These are phyloP conservation scores for Trachemys scripta DNA, from an alignment of 2,113 vertebrate genomes.

Conservation along the genomic window DNA sequence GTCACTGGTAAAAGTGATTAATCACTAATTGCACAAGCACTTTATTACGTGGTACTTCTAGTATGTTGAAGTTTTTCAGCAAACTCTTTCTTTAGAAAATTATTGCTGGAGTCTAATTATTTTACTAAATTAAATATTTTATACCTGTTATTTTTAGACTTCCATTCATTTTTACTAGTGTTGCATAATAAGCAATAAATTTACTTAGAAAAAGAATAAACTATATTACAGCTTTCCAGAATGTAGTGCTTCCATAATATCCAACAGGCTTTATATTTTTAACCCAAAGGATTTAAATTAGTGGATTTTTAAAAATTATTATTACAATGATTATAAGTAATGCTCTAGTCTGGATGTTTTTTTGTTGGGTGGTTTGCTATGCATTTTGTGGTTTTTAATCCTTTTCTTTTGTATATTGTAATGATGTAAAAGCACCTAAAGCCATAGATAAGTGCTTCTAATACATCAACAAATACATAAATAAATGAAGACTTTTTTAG, in stretches of 20 bases:
- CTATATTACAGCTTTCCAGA: not conserved
- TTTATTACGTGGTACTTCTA: not conserved
- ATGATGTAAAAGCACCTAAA: slow-evolving; percentile 47
- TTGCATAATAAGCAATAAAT: not conserved
- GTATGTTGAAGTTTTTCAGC: not conserved
- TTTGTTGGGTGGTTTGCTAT: not conserved
- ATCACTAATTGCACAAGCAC: not conserved
- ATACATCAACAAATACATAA: slow-evolving; percentile 50
- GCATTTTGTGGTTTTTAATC: slow-evolving; percentile 54
- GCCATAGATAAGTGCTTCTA: slow-evolving; percentile 11
- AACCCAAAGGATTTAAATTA: not conserved
- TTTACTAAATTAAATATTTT: not conserved
- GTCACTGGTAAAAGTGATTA: not conserved
- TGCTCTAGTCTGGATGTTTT: slow-evolving; percentile 29
- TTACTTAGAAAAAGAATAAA: not conserved
- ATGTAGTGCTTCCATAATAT: not conserved
- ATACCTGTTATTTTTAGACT: not conserved
- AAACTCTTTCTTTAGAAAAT: not conserved
- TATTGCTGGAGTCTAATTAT: not conserved
- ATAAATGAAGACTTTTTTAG: slow-evolving; percentile 13
- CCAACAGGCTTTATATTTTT: not conserved
- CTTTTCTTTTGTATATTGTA: slow-evolving; percentile 45
- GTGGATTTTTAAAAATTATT: slow-evolving; percentile 30
- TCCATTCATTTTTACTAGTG: not conserved
- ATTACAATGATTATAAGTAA: not conserved